phyloP scores from a whole-genome alignment of 2,797 vertebrate species.

The Tenualosa ilisha region DNA sequence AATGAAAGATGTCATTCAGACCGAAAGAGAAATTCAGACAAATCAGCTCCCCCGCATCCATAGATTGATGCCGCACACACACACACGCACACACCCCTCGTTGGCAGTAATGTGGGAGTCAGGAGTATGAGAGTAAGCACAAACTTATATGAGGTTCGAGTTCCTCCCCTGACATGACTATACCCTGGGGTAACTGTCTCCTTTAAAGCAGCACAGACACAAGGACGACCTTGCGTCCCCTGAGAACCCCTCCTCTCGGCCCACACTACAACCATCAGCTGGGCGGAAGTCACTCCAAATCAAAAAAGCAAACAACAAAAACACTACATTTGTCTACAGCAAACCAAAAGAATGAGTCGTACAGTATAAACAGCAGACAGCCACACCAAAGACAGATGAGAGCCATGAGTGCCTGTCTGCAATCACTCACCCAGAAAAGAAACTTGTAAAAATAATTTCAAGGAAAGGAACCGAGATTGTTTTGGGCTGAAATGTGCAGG shows the following conservation, averaged over 20 bases:
- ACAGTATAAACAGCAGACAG: neutral
- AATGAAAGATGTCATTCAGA: neutral
- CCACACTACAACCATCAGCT: neutral
- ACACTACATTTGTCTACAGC: neutral
- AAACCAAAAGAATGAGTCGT: neutral
- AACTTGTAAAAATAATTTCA: neutral
- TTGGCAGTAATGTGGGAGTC: constrained; percentile 17
- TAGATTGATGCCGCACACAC: neutral
- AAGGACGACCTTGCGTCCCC: constrained; percentile 16
- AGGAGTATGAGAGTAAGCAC: constrained; percentile 24
- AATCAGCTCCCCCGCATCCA: neutral
- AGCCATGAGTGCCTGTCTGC: neutral
- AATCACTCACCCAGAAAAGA: neutral
- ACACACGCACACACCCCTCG: neutral
- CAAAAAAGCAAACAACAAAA: neutral
- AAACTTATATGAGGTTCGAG: neutral
- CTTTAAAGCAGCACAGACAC: constrained; percentile 44
- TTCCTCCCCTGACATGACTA: constrained; percentile 35
- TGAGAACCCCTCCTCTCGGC: constrained; percentile 10
- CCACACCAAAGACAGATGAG: neutral
- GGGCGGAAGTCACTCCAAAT: constrained; percentile 16
- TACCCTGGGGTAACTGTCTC: constrained; percentile 39
- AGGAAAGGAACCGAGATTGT: neutral
- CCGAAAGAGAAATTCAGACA: neutral
- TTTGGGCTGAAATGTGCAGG: neutral